phyloP scores from a whole-genome alignment of 2,113 vertebrate species.

The Alces alces region DNA sequence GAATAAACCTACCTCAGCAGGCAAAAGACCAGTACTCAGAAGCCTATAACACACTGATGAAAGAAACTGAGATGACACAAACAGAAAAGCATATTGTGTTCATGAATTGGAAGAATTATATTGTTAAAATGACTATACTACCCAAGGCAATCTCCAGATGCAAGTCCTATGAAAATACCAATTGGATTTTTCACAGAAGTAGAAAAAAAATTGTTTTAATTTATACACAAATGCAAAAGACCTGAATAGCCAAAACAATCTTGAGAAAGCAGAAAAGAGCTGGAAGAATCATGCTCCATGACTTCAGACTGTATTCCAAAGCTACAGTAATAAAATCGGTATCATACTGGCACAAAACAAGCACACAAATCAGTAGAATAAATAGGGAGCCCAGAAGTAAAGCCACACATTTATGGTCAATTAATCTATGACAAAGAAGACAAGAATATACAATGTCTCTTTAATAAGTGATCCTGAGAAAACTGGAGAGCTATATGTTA shows the following conservation, averaged over 20 bases:
- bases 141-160: background rate
- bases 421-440: background rate
- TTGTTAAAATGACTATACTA: background rate
- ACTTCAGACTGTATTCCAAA: background rate
- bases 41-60: background rate
- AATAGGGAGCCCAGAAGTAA: background rate
- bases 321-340: background rate
- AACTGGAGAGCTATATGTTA: background rate
- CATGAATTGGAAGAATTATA: background rate
- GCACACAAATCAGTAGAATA: background rate
- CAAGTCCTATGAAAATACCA: background rate
- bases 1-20: background rate
- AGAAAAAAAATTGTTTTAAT: background rate
- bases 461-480: background rate
- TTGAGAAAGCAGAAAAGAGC: background rate
- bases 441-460: background rate
- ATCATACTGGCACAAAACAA: background rate
- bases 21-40: background rate
- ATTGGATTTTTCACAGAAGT: background rate
- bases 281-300: background rate
- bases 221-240: background rate
- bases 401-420: background rate
- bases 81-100: background rate
- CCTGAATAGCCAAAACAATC: background rate
- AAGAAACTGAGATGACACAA: background rate